Evolutionary conservation across 2,113 vertebrate genomes (phyloP), one percentile per base, ranked within the genome.

Genomic region (Sinocyclocheilus anophthalmus): DNA sequence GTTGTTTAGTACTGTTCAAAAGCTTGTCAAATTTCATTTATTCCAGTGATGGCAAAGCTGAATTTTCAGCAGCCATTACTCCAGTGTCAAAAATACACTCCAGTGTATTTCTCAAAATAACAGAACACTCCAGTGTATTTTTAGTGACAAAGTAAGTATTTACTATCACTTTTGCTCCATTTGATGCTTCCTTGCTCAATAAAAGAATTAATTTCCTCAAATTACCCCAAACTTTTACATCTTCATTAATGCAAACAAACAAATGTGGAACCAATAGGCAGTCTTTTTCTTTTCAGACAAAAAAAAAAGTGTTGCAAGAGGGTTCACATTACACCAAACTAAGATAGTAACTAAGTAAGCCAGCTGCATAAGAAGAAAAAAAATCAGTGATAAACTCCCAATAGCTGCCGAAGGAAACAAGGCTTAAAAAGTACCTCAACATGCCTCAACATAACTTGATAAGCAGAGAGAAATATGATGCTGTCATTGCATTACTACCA

Each of bases 321-420:
- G 53, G 37, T 39, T 16, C 77, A 61, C 18, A 10, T 59, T 78
- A 33, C 18, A 59, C 0, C 12, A n/a, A 79, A 79, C 33, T 48
- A n/a, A 55, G 4, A 55, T 26, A 33, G 55, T 59, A 59, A 57
- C 57, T 50, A 50, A 37, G 33, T 13, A 50, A 37, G 20, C n/a
- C 72, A 42, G 59, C 14, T 65, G 37, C n/a, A 45, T 30, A 16
- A 45, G 13, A 20, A 65, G 1, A 0, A 16, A 9, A 12, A 45
- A 39, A 39, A 48, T 7, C 42, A 11, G n/a, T 77, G 24, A 13
- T 69, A 1, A 30, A 20, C 13, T 78, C 8, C 2, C 42, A 55
- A 76, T 1, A 77, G 39, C 37, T 79, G 24, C 77, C 53, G 80
- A 72, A 73, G n/a, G 22, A 42, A 59, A 76, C 73, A 33, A 55